These are phyloP conservation scores for Ammospiza nelsoni DNA, from an alignment of 2,113 vertebrate genomes.

Conservation along the genomic window DNA sequence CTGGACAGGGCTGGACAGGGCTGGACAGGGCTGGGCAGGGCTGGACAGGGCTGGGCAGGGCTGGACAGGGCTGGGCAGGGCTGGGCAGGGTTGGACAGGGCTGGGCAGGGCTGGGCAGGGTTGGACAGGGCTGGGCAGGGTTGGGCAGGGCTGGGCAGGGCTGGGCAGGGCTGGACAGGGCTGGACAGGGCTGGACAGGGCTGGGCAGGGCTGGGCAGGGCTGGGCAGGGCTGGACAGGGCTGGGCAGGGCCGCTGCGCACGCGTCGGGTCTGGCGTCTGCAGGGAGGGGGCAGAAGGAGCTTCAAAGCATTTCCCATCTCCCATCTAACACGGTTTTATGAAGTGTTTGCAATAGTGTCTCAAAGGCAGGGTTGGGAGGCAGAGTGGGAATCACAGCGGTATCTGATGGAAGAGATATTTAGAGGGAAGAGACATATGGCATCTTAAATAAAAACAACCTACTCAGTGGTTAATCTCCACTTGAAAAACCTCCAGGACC, in stretches of 20 bases:
- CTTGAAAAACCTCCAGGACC: conserved; percentile 54
- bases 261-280: fast-evolving
- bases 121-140: neutral
- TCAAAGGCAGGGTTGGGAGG: conserved; percentile 41
- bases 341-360: neutral
- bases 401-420: conserved; percentile 56
- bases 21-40: too few species aligned
- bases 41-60: neutral
- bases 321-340: neutral
- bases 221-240: neutral
- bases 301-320: neutral
- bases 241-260: fast-evolving
- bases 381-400: conserved; percentile 26
- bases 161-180: neutral
- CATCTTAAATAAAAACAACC: conserved; percentile 57
- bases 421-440: conserved; percentile 67
- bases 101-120: fast-evolving
- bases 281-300: neutral
- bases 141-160: neutral
- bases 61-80: too few species aligned
- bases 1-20: too few species aligned
- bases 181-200: neutral
- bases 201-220: neutral
- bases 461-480: conserved; percentile 55
- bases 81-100: neutral